These are phyloP conservation scores for Heliornis fulica DNA, from an alignment of 2,113 vertebrate genomes.

Conservation along the genomic window DNA sequence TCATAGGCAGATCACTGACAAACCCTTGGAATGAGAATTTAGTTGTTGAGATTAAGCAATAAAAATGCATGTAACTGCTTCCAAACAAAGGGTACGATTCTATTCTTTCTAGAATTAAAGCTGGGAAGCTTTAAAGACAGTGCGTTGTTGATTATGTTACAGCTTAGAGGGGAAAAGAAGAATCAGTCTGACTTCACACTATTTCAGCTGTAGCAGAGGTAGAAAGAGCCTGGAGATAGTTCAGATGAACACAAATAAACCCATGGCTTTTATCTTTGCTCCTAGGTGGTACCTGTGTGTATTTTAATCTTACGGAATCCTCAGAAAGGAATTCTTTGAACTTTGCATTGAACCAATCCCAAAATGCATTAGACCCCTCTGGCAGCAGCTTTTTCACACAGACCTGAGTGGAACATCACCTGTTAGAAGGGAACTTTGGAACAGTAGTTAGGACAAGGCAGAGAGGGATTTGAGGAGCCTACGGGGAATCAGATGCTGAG, in stretches of 20 bases:
- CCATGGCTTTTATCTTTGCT: background rate
- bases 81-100: background rate
- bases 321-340: background rate
- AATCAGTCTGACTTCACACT: background rate
- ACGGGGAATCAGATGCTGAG: background rate
- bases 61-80: background rate
- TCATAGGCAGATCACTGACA: background rate
- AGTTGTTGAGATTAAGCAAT: background rate
- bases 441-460: background rate
- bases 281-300: background rate
- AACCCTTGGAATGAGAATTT: background rate
- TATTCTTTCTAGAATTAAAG: background rate
- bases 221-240: background rate
- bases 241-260: background rate
- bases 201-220: background rate
- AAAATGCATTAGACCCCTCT: background rate
- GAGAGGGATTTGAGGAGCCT: background rate
- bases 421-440: background rate
- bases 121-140: background rate
- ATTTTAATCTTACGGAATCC: background rate
- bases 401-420: accelerated
- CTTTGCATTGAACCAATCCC: background rate
- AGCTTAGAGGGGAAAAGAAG: background rate
- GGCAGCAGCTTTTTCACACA: background rate
- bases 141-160: background rate